A percentile compares a stretch with the other conserved stretches of the same genome.
These are phyloP conservation scores for Eudasyphora cyanicolor DNA, from an alignment of 2,888 invertebrate species.

Conservation along the genomic window DNA sequence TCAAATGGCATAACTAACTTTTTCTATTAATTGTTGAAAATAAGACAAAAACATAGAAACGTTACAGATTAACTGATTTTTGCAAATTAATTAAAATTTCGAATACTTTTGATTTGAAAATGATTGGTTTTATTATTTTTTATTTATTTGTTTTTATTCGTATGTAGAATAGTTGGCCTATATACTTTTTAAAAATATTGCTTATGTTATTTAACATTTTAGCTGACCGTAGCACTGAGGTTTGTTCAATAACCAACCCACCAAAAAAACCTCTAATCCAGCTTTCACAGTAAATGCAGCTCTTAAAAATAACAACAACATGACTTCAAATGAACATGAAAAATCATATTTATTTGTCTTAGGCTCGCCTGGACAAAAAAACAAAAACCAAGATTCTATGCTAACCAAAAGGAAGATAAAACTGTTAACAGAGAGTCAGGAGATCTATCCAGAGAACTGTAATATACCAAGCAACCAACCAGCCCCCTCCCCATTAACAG, in stretches of 20 bases:
- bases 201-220: neutral
- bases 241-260: neutral
- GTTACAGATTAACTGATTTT: no score
- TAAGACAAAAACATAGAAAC: no score
- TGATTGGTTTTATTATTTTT: no score
- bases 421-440: neutral
- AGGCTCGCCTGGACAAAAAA: neutral
- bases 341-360: neutral
- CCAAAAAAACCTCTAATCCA: neutral
- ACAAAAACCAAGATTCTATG: neutral
- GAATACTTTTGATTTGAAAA: no score
- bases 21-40: neutral
- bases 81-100: no score
- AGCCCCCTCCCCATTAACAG: no score
- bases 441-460: neutral
- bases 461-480: neutral
- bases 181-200: no score
- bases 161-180: no score
- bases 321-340: neutral
- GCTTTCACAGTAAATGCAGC: constrained; percentile 26
- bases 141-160: no score
- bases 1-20: neutral
- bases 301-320: no score
- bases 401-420: neutral
- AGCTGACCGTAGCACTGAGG: neutral